Conservation (phyloP, 2,113 vertebrate species). For the Sapajus apella region DNA sequence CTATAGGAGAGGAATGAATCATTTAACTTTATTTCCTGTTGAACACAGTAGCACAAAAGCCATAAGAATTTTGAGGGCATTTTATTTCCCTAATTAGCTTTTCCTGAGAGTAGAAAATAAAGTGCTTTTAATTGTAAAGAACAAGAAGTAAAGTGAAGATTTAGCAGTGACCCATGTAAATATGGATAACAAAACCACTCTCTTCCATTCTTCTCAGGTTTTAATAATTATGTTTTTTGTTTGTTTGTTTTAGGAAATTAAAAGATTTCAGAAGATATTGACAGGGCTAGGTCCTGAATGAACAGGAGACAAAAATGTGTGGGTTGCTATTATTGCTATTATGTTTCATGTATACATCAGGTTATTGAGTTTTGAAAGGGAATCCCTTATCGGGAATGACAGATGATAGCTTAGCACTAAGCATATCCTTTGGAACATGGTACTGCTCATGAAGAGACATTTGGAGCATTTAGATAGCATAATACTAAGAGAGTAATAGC, state of each 20-base stretch:
- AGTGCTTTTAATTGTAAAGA: not conserved
- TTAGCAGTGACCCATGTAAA: not conserved
- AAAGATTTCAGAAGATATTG: not conserved
- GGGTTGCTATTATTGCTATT: not conserved
- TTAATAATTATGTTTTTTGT: not conserved
- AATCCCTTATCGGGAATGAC: not conserved
- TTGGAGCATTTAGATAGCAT: not conserved
- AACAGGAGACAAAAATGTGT: not conserved
- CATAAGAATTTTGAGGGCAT: not conserved
- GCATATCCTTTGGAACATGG: too few relatives aligned
- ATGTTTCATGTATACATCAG: not conserved
- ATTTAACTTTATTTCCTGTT: not conserved
- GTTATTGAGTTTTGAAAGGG: not conserved
- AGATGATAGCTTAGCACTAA: not conserved
- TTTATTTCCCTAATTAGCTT: not conserved
- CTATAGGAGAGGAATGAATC: not conserved
- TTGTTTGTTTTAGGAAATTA: not conserved
- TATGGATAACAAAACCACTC: not conserved
- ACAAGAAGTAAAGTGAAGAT: not conserved
- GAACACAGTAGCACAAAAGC: not conserved
- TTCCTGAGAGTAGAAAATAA: not conserved
- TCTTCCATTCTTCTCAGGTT: not conserved
- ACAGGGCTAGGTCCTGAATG: not conserved
- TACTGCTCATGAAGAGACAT: not conserved
- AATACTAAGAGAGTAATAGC: not conserved